A percentile compares a stretch with the other conserved stretches of the same genome.
phyloP scores from a whole-genome alignment of 2,797 vertebrate species.

The Spondyliosoma cantharus region DNA sequence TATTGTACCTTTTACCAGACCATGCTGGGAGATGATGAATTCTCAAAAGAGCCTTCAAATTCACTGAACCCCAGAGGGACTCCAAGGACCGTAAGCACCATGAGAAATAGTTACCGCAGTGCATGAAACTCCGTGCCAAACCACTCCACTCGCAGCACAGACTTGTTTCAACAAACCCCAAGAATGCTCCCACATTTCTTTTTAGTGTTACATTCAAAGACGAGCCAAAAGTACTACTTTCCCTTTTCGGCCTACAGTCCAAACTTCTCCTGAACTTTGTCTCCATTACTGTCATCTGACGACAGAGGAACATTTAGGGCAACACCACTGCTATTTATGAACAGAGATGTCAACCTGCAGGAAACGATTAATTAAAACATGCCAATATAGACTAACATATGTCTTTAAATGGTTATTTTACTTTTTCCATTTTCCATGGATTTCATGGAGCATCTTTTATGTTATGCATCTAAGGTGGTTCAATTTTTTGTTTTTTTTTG shows the following conservation, averaged over 20 bases:
- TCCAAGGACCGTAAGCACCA: not conserved
- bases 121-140: not conserved
- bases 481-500: no score
- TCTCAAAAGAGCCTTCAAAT: not conserved
- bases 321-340: not conserved
- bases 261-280: not conserved
- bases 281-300: not conserved
- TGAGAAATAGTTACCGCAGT: not conserved
- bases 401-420: no score
- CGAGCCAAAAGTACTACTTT: not conserved
- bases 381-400: not conserved
- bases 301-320: not conserved
- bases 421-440: no score
- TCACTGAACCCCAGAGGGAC: no score
- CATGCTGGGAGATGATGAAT: not conserved
- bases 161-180: conserved; percentile 2
- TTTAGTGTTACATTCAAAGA: not conserved
- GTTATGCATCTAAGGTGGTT: not conserved
- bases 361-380: not conserved
- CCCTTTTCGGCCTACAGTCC: not conserved
- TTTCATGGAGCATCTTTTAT: not conserved
- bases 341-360: not conserved
- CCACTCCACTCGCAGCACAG: not conserved
- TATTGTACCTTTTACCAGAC: not conserved
- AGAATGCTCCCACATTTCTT: not conserved